These are phyloP conservation scores for Hylia prasina DNA, from an alignment of 2,113 vertebrate species.

Conservation along the genomic window DNA sequence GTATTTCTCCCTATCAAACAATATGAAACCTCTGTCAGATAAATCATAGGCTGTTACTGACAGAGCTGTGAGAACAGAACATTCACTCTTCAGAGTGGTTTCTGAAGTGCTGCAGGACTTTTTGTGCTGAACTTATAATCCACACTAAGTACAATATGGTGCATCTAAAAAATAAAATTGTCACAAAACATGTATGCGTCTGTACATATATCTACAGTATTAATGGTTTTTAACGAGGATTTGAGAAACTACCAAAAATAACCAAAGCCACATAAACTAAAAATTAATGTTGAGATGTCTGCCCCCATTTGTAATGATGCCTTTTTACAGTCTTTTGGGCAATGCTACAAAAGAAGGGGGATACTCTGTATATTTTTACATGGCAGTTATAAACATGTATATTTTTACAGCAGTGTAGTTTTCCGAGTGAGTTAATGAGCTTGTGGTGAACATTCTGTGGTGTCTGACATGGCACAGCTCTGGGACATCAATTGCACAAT, in stretches of 20 bases:
- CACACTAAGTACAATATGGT: neutral
- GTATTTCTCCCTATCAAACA: neutral
- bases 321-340: neutral
- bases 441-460: neutral
- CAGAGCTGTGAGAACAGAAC: neutral
- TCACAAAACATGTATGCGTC: rapidly evolving
- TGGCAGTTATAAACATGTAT: too few species aligned
- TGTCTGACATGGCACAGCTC: neutral
- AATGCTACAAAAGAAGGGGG: neutral
- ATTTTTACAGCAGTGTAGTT: neutral
- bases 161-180: neutral
- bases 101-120: neutral
- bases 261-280: neutral
- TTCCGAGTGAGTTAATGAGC: neutral
- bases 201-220: too few species aligned
- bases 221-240: neutral
- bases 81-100: neutral
- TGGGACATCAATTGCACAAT: rapidly evolving
- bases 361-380: neutral
- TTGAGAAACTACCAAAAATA: neutral
- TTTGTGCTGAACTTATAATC: neutral
- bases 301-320: neutral
- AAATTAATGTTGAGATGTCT: neutral
- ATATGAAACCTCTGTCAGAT: neutral
- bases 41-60: neutral